Base-by-base conservation (phyloP, 2,888 invertebrate species). In the Barypeithes pellucidus region DNA sequence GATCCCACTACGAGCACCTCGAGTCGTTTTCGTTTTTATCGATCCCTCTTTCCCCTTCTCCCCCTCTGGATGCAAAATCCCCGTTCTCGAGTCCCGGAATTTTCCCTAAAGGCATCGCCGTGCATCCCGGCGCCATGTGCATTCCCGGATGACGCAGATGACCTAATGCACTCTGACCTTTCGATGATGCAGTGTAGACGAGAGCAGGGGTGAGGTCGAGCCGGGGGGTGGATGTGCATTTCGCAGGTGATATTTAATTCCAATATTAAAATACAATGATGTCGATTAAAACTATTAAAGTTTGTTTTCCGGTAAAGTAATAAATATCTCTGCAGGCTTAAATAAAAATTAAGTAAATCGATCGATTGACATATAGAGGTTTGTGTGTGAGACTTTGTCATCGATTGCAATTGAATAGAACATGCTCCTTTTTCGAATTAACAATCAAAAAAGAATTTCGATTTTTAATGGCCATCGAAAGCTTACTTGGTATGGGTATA, bases 141-240 rank as follows among this genome's bases (percentile, higher is more conserved):
- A 63, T 14, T 50, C 50, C 50, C 47, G 63, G 63, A 50, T 63
- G 63, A 63, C 63, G 63, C 63, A 63, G 45, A 41, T 29, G 59
- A 67, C 71, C 71, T 18, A 65, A 39, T 71, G 71, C 71, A 71
- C 71, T 71, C 47, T 71, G 65, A 71, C 71, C 71, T 71, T 70
- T 70, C 12, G 14, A 66, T 33, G 54, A 66, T 33, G 54, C 54
- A 33, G 33, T 33, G 54, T 2, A 11, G 20, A 33, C 33, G 33
- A 16, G 16, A n/a, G 12, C 14, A 14, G 29, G 24, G 52, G 12
- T 11, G 29, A n/a, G 16, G 33, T 29, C 24, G 7, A 3, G 14
- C 7, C 24, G 33, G 33, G 33, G 52, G 33, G 54, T 16, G 54
- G 3, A 33, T 5, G 7, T 52, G 52, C 14, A 29, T 29, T 52